Evolutionary conservation across 2,113 vertebrate genomes (phyloP), one percentile per base, ranked within the genome.

Genomic region (Bubo blakistoni): DNA sequence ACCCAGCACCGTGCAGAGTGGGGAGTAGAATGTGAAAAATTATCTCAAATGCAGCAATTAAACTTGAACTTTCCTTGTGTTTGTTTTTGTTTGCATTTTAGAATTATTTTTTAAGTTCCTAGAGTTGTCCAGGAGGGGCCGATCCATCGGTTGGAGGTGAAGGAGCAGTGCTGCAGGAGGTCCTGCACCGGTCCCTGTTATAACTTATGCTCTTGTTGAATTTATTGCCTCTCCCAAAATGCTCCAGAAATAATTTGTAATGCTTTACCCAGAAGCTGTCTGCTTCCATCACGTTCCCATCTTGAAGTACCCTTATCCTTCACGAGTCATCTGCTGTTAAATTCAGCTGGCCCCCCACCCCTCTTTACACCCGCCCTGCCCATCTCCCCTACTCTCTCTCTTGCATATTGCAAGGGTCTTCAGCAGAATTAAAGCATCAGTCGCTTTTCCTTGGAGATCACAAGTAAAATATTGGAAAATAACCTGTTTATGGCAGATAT

Each of bases 1-100:
- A 1, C 36, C 77, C 49, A 34, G 62, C n/a, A 8, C 36, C 13
- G 20, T 0, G 0, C 18, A 15, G 63, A 81, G 29, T 55, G 47
- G 34, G 62, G 84, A 83, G 59, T 17, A 79, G 30, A 61, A 71
- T 25, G n/a, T 40, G 47, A 79, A 66, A 40, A 73, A 69, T 81
- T n/a, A 69, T 59, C 81, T 74, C 21, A 46, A 70, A 13, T 62
- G 20, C 49, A 62, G 30, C 55, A 69, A 67, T 90, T 92, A 84
- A 76, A 11, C 29, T 52, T 69, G 77, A 83, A 59, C 42, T 93
- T 81, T 89, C 27, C 57, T 47, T 19, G 12, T 36, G n/a, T 86
- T 86, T 86, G 52, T 78, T 74, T 89, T 79, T 29, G 29, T 67
- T 89, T 49, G 12, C 13, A 3, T 73, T 93, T 83, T 67, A 0